Base-by-base conservation (phyloP, 2,797 vertebrate species). In the Anisognathus igniventris region DNA sequence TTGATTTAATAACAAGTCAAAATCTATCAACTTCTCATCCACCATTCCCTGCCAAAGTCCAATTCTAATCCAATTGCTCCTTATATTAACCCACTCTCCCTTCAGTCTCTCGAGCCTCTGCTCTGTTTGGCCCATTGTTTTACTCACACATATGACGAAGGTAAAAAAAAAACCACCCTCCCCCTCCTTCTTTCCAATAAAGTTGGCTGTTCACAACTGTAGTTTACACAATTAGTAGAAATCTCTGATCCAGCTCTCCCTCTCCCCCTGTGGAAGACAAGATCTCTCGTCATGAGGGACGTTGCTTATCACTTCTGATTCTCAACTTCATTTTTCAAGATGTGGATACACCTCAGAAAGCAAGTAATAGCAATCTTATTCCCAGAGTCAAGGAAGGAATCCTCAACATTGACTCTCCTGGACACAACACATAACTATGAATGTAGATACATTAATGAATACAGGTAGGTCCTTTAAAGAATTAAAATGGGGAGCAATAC, bases 1-100 rank as follows among this genome's bases (percentile, higher is more conserved):
- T 74, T 96, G 68, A 87, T 93, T 93, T 86, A 93, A 83, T 95
- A 95, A 93, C 62, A 91, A 93, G 86, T 92, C 92, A 95, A 92
- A 95, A 95, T 74, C 90, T 70, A 90, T 93, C 90, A 85, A 27
- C 85, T 95, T 94, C 86, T 93, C 51, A 89, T 65, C 88, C 65
- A 48, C 93, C 61, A 24, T 88, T 92, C 67, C 68, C 57, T 90
- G 75, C 88, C 90, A 88, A 93, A 75, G 91, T 91, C 84, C 86
- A 95, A 65, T 92, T 95, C 88, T 96, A 95, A 95, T 90, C 79
- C 76, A 79, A 94, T 95, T 94, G 64, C 83, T 96, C 68, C 58
- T 83, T 95, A 87, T 87, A 89, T 89, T 93, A 95, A 88, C 40
- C 42, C 19, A 35, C 68, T 22, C 67, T 93, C 83, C 71, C 75